Evolutionary conservation across 2,888 invertebrate genomes (phyloP), one percentile per base, ranked within the genome.

Genomic region (Margaritifera margaritifera): DNA sequence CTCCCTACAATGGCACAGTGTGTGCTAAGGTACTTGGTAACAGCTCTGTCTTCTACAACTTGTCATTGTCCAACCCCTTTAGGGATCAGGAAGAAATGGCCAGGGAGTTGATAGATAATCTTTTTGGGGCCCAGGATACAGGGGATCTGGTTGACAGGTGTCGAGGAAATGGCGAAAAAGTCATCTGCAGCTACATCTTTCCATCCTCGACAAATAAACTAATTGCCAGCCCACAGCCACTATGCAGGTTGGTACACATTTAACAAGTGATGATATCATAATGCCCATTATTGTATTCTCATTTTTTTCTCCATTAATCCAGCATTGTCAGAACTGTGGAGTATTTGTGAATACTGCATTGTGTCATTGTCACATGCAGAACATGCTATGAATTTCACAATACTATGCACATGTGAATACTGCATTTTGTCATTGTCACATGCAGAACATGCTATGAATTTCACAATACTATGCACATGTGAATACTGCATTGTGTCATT

Each of bases 171-270:
- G 97, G 97, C 61, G 96, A 96, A 92, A 93, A 95, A 92, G 92
- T 98, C 88, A 91, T 98, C 22, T 98, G 98, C 90, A 93, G 95
- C 69, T 96, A 95, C 90, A 96, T 97, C 63, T 98, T 97, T 91
- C 97, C 97, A 4, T 94, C 94, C 86, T 97, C 96, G 87, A 58
- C 56, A 18, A 66, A 72, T 25, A 69, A 58, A 25, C 52, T 67
- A 18, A 64, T 59, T 15, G 72, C 75, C 15, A 72, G 68, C 53
- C 77, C 80, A 51, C 64, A 72, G n/a, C 79, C 79, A 4, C 31
- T 85, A 19, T 83, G 84, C 84, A 84, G 77, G 84, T 84, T 69
- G 62, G 73, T 42, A 42, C 42, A 42, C 11, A 42, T 42, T 15
- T 42, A 11, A 11, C 42, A 42, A 42, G 11, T 15, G 42, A 42